Evolutionary conservation across 2,113 vertebrate genomes (phyloP), one percentile per base, ranked within the genome.

Genomic region (Mesembrinibis cayennensis): DNA sequence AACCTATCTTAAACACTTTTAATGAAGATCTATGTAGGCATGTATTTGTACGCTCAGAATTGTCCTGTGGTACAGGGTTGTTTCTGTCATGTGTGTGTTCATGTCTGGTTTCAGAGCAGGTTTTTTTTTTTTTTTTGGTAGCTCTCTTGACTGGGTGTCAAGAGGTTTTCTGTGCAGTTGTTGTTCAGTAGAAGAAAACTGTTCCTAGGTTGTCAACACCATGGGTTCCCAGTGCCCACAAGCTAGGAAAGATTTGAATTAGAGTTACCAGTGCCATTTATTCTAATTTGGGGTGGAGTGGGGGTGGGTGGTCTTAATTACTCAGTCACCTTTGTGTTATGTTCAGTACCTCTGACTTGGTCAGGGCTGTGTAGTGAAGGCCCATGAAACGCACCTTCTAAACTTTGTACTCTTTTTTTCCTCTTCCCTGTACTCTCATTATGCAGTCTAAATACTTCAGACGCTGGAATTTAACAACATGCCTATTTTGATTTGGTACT

Each of bases 61-160:
- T 9, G 7, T 40, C 22, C 15, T 40, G 13, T 73, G 11, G 40
- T 82, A 23, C 0, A 0, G 19, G 17, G 9, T 87, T 42, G n/a
- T 87, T 94, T 71, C 25, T 56, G 27, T 52, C 1, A 1, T 45
- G 8, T 53, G 27, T 38, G 47, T 52, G 30, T 63, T 67, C 18
- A 6, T 69, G 40, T 87, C 59, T 78, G 78, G 17, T 91, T 83
- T 74, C 52, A 50, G 82, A 76, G 32, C 26, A 74, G 30, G 8
- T 52, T 56, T 9, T 66, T 66, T 78, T 38, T 52, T 56, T 52
- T 52, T 9, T 66, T 66, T 78, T 38, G 16, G 16, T 62, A 29
- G 49, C 13, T 62, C 20, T 80, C 29, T n/a, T 61, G 44, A 19
- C 21, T 76, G 17, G 6, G 0, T 70, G 17, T 78, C 27, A 10